Evolutionary conservation across 2,888 invertebrate species (phyloP).

Genomic region (Pasiphila rectangulata): DNA sequence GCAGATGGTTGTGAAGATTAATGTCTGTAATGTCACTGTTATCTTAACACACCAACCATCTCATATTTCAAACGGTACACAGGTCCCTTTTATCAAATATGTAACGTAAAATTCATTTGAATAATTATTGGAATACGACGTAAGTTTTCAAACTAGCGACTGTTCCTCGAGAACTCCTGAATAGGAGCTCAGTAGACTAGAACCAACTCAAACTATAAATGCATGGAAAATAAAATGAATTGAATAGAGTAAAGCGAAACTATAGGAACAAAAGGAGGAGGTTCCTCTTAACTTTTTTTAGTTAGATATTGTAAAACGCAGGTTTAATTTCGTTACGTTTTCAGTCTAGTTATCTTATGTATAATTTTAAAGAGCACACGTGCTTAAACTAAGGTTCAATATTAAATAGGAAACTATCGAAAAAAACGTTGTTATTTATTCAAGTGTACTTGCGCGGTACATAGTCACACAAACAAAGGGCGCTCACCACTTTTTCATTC

Average conservation of each 20-base stretch:
- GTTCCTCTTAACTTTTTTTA: too few relatives aligned
- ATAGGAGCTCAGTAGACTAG: not conserved
- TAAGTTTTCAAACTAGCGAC: not conserved
- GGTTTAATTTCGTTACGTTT: too few relatives aligned
- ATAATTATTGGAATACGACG: conserved; percentile 10
- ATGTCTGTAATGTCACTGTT: conserved; percentile 43
- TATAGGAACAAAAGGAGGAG: too few relatives aligned
- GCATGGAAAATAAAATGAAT: too few relatives aligned
- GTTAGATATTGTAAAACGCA: too few relatives aligned
- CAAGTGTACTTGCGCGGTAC: conserved; percentile 7
- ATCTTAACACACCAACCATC: conserved; percentile 31
- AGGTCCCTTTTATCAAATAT: not conserved
- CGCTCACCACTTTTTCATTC: conserved; percentile 36
- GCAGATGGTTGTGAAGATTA: conserved; percentile 59
- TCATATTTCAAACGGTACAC: conserved; percentile 16
- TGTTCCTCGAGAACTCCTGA: not conserved
- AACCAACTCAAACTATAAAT: too few relatives aligned
- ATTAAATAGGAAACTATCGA: too few relatives aligned
- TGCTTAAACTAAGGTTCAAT: too few relatives aligned
- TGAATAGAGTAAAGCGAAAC: too few relatives aligned
- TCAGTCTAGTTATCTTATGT: too few relatives aligned
- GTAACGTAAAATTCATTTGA: conserved; percentile 17
- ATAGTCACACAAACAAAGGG: conserved; percentile 28
- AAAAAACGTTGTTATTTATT: too few relatives aligned
- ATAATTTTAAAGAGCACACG: too few relatives aligned